phyloP scores from a whole-genome alignment of 1,140 invertebrate species.

The Drosophila repletoides region DNA sequence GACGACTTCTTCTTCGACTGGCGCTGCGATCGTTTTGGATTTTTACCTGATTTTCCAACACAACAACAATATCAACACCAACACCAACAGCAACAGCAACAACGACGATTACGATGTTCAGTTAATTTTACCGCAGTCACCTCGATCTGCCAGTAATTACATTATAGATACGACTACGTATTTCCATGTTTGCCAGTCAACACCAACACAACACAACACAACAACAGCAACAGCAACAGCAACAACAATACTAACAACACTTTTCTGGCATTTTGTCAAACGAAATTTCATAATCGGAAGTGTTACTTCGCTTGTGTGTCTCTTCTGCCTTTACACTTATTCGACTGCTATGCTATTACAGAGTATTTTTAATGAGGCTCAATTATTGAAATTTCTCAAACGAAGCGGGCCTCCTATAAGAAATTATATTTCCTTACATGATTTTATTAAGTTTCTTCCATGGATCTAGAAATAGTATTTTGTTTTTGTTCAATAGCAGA shows the following conservation, averaged over 20 bases:
- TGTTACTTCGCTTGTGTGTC: constrained; percentile 47
- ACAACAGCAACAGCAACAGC: constrained; percentile 7
- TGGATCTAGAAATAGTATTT: too few species aligned
- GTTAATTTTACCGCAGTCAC: constrained; percentile 61
- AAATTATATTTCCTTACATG: constrained; percentile 37
- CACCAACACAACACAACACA: constrained; percentile 9
- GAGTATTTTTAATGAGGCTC: constrained; percentile 68
- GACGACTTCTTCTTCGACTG: constrained; percentile 12
- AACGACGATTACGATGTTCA: constrained; percentile 33
- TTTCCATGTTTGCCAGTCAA: constrained; percentile 58
- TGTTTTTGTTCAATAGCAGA: too few species aligned
- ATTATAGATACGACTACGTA: constrained; percentile 68
- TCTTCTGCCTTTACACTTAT: not conserved
- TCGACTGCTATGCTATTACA: constrained; percentile 52
- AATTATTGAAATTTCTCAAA: constrained; percentile 80
- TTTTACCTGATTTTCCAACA: constrained; percentile 57
- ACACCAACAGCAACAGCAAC: constrained; percentile 19
- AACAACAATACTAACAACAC: constrained; percentile 23
- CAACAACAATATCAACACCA: constrained; percentile 6
- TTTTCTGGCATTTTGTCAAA: constrained; percentile 62
- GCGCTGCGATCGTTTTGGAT: constrained; percentile 55
- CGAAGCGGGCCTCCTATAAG: constrained; percentile 59
- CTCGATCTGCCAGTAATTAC: constrained; percentile 72
- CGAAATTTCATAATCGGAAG: constrained; percentile 77
- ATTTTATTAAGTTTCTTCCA: not conserved